These are phyloP conservation scores for Anagyrus pseudococci DNA, from an alignment of 2,888 invertebrate genomes.

Conservation along the genomic window DNA sequence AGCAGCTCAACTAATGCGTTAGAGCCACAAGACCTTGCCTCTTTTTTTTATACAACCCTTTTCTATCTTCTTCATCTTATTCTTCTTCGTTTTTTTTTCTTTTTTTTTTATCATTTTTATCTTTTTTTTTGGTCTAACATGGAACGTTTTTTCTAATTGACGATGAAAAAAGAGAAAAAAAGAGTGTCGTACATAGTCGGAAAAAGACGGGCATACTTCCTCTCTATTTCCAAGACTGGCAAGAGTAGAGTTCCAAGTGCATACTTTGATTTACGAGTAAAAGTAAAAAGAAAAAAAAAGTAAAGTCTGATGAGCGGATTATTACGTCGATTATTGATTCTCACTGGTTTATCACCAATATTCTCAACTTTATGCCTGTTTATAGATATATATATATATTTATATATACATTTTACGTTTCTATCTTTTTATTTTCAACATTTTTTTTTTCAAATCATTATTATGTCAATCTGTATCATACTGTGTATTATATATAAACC, in stretches of 20 bases:
- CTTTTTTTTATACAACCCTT: not conserved
- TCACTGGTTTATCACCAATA: too few relatives aligned
- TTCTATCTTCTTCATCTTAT: not conserved
- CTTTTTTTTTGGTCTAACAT: not conserved
- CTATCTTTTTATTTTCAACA: constrained; percentile 27
- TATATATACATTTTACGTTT: constrained; percentile 19
- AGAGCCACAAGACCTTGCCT: not conserved
- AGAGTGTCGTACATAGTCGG: constrained; percentile 55
- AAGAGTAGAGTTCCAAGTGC: constrained; percentile 49
- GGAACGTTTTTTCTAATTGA: too few relatives aligned
- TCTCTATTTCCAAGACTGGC: constrained; percentile 59
- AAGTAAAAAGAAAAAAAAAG: constrained; percentile 39
- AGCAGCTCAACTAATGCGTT: not conserved
- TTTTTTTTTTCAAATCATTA: not conserved
- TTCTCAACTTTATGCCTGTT: constrained; percentile 24
- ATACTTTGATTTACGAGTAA: constrained; percentile 46
- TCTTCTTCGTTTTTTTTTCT: not conserved
- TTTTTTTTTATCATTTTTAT: constrained; percentile 1
- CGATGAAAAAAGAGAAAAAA: constrained; percentile 31
- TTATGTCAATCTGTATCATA: not conserved
- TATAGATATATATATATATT: constrained; percentile 46
- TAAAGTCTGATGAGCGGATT: constrained; percentile 46
- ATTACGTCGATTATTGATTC: constrained; percentile 11
- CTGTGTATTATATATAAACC: constrained; percentile 43
- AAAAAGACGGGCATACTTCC: constrained; percentile 59